Evolutionary conservation across 1,140 invertebrate genomes (phyloP), one percentile per base, ranked within the genome.

Genomic region (Macrocentrus cingulum): DNA sequence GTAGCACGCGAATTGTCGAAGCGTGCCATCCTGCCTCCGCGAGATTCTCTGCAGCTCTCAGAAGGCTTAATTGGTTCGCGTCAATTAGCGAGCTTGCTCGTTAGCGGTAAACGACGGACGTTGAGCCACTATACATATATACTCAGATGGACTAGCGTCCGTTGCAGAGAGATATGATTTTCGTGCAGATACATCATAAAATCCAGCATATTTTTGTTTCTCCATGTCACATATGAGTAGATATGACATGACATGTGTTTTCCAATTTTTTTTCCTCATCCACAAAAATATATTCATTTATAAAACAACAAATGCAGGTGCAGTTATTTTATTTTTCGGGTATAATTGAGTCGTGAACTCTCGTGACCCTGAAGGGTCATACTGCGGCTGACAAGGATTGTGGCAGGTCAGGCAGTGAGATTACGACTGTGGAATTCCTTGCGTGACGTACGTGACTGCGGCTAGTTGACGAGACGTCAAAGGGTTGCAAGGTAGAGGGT

Each of bases 1-100:
- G 34, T n/a, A n/a, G 49, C 55, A 61, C 55, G 60, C 60, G 49
- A 57, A 61, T 61, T 55, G 46, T 58, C 55, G 25, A 42, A 54
- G 22, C 60, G 36, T 25, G 44, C 18, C 58, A 29, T 37, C 22
- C 57, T 20, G 34, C 22, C 23, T 42, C 18, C 37, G 15, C 19
- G n/a, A n/a, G n/a, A n/a, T n/a, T n/a, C n/a, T n/a, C n/a, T n/a
- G n/a, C 13, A 3, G 4, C 8, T 51, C 34, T 36, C 32, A 37
- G 32, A 46, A 56, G 41, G 52, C 41, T 62, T 62, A 62, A 62
- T 68, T 67, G 65, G 65, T 66, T 67, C 58, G 59, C 62, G 63
- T 64, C 67, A 68, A 68, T 68, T 66, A 68, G 63, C 57, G 63
- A 58, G 61, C 62, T 53, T 59, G 63, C 65, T 67, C 67, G 67